Base-by-base conservation (phyloP, 2,888 invertebrate genomes). In the Clistopyga incitator region DNA sequence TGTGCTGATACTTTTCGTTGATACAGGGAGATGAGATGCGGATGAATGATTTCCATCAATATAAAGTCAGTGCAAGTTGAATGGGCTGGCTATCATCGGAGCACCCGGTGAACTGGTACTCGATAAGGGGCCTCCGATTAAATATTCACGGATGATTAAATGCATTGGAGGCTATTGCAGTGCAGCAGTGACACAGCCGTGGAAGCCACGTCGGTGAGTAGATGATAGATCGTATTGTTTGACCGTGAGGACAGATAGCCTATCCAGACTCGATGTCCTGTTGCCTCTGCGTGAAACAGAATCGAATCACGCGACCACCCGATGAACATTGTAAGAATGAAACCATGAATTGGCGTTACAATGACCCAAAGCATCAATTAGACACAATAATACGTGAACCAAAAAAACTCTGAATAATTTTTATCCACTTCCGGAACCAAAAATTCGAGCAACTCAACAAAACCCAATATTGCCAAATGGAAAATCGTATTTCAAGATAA, bases 91-190 rank as follows among this genome's bases (percentile, higher is more conserved):
- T 47, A 65, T 42, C 74, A 70, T 54, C 42, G 52, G 23, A 68
- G 67, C 59, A 72, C 52, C 47, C 84, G 75, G 67, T 59, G 59
- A 78, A 76, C 81, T 78, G 81, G 74, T 75, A 75, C 71, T 54
- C 67, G 84, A 84, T 84, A 84, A 81, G 84, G 84, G 78, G 75
- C 50, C 71, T 54, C 42, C 78, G 78, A 84, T 84, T 81, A 81
- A 72, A 81, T 78, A 76, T 83, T 72, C 77, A 80, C 77, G 83
- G 83, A 11, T 83, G 83, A 80, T 77, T 77, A 77, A 72, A 47
- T 52, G 38, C 77, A 80, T 80, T 77, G 54, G 68, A 38, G 77
- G 54, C 56, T 77, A 47, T 47, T 74, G 23, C 13, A 23, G 42
- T 20, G 47, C 67, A 20, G 50, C 52, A 64, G 52, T 59, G 71